Evolutionary conservation across 2,888 invertebrate species (phyloP).

Genomic region (Archaeoteleia sp.): DNA sequence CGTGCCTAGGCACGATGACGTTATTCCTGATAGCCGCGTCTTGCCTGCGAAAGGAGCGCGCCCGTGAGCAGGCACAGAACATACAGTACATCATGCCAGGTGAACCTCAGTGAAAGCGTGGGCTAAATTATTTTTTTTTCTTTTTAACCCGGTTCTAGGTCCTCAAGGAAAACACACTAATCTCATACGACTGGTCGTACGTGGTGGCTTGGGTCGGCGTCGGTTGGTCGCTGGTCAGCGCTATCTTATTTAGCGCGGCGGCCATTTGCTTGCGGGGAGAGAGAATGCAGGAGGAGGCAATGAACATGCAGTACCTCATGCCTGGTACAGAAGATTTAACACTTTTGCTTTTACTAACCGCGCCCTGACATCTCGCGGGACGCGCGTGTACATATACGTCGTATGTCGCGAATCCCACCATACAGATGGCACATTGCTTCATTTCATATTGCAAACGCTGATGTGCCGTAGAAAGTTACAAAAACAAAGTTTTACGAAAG

Average conservation of each 20-base stretch:
- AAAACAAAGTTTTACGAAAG: too few relatives aligned
- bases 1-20: slow-evolving; percentile 84
- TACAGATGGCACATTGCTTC: too few relatives aligned
- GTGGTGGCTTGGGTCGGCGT: slow-evolving; percentile 98
- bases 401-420: not conserved
- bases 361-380: not conserved
- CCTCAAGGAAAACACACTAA: slow-evolving; percentile 88
- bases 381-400: slow-evolving; percentile 18
- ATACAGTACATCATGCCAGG: slow-evolving; percentile 94
- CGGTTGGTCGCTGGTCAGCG: slow-evolving; percentile 91
- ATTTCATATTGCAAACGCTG: too few relatives aligned
- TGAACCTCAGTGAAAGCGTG: slow-evolving; percentile 74
- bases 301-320: slow-evolving; percentile 98
- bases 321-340: slow-evolving; percentile 81
- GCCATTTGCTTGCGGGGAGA: slow-evolving; percentile 96
- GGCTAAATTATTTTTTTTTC: slow-evolving; percentile 62
- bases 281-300: slow-evolving; percentile 94
- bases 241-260: slow-evolving; percentile 94
- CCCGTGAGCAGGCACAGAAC: slow-evolving; percentile 84
- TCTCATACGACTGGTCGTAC: slow-evolving; percentile 97
- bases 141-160: slow-evolving; percentile 78
- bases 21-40: slow-evolving; percentile 87
- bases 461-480: too few relatives aligned
- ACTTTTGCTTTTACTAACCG: slow-evolving; percentile 64
- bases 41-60: slow-evolving; percentile 86